Evolutionary conservation across 1,140 invertebrate species (phyloP), one percentile per base, ranked within the genome.

Genomic region (Dendroctonus ponderosae): DNA sequence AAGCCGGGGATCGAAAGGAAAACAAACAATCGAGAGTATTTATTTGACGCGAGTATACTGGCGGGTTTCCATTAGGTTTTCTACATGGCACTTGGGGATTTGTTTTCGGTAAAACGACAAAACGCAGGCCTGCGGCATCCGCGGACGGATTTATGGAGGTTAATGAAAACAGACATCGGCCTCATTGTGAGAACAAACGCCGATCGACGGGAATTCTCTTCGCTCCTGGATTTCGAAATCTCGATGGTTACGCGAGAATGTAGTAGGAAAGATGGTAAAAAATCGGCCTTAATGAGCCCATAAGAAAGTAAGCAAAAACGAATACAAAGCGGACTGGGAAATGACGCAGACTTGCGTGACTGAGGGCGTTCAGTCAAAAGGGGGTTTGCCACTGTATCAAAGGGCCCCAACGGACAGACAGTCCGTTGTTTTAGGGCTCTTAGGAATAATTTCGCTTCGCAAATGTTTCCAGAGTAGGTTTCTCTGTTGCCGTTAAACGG

Each of bases 141-240:
- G 66, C 42, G 49, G 60, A 71, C 67, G 54, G 70, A 71, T 71
- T 71, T 71, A 71, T 71, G 51, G 46, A 67, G 52, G 67, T 63
- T 66, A 66, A 68, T 69, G 67, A 67, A 71, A 69, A 69, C 70
- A 69, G 70, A 71, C 59, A 56, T 60, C 61, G 57, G 14, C 40
- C 62, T 62, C 41, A 42, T 58, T 70, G 40, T 66, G 61, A 66
- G 64, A 71, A 70, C 69, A 70, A 68, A 70, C 63, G 54, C 48
- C 57, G 42, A 60, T n/a, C 50, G 50, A 3, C 53, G 53, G 53
- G 37, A 39, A 40, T 26, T 39, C 8, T 46, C 8, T 46, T 46
- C 43, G 8, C 43, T 46, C 43, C 26, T 26, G 26, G 26, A 26
- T 26, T 26, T 26, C 26, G 26, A 26, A 26, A 26, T 26, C 26